A percentile compares a stretch with the other conserved stretches of the same genome.
Evolutionary conservation across 2,797 vertebrate species (phyloP).

Genomic region (Anguilla marmorata): DNA sequence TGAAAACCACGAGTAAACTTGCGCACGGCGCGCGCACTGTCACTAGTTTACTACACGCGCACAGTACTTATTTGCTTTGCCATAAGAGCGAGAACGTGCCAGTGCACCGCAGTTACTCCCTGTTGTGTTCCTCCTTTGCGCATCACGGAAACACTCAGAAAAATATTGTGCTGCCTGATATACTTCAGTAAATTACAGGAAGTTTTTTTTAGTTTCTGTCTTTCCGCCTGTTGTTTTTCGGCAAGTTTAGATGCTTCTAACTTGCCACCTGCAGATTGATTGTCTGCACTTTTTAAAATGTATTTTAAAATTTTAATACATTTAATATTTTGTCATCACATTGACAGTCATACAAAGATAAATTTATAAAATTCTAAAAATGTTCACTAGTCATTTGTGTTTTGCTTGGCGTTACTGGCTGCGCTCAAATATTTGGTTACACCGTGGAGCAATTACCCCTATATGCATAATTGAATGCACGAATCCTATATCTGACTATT

Average conservation of each 20-base stretch:
- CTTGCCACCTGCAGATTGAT: not conserved
- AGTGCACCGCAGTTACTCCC: not conserved
- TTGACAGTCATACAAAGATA: not conserved
- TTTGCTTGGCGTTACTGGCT: not conserved
- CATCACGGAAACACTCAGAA: not conserved
- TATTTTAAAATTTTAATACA: not conserved
- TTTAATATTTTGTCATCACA: not conserved
- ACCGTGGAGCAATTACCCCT: not conserved
- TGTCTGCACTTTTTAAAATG: not conserved
- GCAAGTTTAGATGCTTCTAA: not conserved
- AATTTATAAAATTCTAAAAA: not conserved
- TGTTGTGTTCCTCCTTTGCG: not conserved
- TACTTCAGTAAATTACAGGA: not conserved
- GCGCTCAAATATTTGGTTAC: not conserved
- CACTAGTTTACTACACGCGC: not conserved
- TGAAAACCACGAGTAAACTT: conserved; percentile 43
- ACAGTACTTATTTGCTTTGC: conserved; percentile 46
- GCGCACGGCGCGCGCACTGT: conserved; percentile 44
- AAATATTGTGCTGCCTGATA: not conserved
- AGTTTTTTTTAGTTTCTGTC: not conserved
- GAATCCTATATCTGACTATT: not conserved
- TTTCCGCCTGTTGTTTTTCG: not conserved
- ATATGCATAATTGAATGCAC: not conserved
- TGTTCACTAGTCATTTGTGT: not conserved
- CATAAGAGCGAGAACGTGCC: conserved; percentile 31